Percentiles rank a stretch among this genome's conserved stretches.
Conservation (phyloP, 2,797 vertebrate species). For the Hypotaenidia philippensis region DNA sequence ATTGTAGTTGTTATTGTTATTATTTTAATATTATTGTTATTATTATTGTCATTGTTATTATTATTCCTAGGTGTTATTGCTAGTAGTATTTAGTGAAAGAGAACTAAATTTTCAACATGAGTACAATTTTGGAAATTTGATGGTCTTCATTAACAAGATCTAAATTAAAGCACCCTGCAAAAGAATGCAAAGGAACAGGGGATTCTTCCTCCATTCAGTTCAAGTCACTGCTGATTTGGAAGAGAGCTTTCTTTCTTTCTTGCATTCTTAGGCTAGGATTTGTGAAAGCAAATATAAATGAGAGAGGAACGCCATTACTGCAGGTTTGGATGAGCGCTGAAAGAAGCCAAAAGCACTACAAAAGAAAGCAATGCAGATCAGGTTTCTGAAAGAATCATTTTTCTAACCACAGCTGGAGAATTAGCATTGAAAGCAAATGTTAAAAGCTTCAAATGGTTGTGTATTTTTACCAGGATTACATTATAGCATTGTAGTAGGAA, state of each 20-base stretch:
- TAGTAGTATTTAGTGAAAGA: not conserved
- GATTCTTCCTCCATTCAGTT: constrained; percentile 36
- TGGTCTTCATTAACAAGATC: not conserved
- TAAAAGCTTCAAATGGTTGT: constrained; percentile 57
- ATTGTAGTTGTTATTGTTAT: no score
- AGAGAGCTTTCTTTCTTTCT: constrained; percentile 32
- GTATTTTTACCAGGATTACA: constrained; percentile 71
- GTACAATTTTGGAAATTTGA: not conserved
- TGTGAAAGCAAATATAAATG: constrained; percentile 71
- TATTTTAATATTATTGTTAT: no score
- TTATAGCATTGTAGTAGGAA: constrained; percentile 58
- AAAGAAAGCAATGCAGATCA: constrained; percentile 69
- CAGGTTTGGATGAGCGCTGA: constrained; percentile 47
- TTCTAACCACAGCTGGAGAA: constrained; percentile 67
- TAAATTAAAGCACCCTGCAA: not conserved
- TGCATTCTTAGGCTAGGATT: constrained; percentile 70
- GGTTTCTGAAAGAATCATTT: constrained; percentile 75
- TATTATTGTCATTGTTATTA: no score
- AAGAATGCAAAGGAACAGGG: constrained; percentile 19
- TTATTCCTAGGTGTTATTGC: not conserved
- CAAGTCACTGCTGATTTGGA: constrained; percentile 63
- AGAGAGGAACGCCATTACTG: constrained; percentile 62
- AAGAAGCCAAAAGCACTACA: constrained; percentile 71
- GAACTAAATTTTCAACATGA: not conserved
- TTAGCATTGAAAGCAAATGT: constrained; percentile 73